These are phyloP conservation scores for Eumacrocentrus americanus DNA, from an alignment of 2,888 invertebrate genomes.

Conservation along the genomic window DNA sequence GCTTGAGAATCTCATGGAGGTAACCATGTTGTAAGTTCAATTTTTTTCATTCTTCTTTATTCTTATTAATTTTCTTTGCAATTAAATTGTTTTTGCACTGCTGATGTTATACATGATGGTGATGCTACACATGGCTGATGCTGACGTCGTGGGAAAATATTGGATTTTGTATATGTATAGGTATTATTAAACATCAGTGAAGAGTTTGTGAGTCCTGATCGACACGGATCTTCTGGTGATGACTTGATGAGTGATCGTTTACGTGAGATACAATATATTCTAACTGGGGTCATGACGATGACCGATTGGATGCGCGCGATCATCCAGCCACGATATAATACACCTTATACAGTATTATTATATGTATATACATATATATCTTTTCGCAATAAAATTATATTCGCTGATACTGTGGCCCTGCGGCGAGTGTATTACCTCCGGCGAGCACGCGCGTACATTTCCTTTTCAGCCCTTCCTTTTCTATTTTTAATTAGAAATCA, in stretches of 20 bases:
- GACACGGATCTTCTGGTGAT: conserved; percentile 10
- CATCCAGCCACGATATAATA: background rate
- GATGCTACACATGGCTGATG: no score
- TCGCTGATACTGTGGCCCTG: no score
- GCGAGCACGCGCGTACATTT: conserved; percentile 28
- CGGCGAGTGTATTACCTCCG: conserved; percentile 9
- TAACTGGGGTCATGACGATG: conserved; percentile 8
- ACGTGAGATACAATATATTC: conserved; percentile 7
- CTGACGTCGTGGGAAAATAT: background rate
- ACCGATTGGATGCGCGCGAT: conserved; percentile 11
- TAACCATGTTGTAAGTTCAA: background rate
- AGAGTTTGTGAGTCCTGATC: background rate
- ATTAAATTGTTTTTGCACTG: background rate
- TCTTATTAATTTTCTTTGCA: background rate
- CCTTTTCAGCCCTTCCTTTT: no score
- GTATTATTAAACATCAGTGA: conserved; percentile 1
- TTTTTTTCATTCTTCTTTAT: background rate
- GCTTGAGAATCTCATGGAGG: background rate
- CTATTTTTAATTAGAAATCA: no score
- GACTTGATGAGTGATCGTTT: conserved; percentile 15
- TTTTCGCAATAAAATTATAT: no score
- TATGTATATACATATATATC: no score
- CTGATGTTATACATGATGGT: no score
- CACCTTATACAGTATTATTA: no score
- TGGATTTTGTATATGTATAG: background rate